These are phyloP conservation scores for Cantharis flavilabris DNA, from an alignment of 2,888 invertebrate genomes.

Conservation along the genomic window DNA sequence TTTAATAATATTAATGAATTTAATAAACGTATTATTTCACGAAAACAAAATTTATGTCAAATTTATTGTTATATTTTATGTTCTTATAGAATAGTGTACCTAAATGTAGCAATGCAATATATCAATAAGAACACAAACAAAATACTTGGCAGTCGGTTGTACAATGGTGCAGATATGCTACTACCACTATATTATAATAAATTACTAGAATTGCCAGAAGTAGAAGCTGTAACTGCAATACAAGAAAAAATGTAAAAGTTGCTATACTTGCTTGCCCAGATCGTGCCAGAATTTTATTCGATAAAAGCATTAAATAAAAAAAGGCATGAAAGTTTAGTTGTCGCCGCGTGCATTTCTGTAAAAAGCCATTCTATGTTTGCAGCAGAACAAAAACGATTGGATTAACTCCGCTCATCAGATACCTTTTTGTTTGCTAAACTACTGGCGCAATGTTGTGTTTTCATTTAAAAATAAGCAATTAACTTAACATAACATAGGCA, in stretches of 20 bases:
- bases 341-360: slow-evolving; percentile 27
- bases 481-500: not conserved
- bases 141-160: slow-evolving; percentile 10
- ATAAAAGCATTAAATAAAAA: slow-evolving; percentile 30
- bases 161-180: slow-evolving; percentile 7
- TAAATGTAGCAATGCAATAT: not conserved
- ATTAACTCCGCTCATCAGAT: slow-evolving; percentile 24
- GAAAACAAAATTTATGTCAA: too few relatives aligned
- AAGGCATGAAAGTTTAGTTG: slow-evolving; percentile 29
- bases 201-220: slow-evolving; percentile 15
- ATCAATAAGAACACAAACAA: not conserved
- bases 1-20: too few relatives aligned
- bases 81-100: not conserved
- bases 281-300: slow-evolving; percentile 29
- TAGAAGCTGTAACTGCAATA: slow-evolving; percentile 6
- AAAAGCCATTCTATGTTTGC: slow-evolving; percentile 31
- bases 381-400: slow-evolving; percentile 26
- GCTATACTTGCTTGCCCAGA: slow-evolving; percentile 20
- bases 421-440: slow-evolving; percentile 10
- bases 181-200: slow-evolving; percentile 3
- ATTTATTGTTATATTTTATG: too few relatives aligned
- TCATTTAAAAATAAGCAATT: slow-evolving; percentile 1
- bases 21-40: too few relatives aligned
- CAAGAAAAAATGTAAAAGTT: slow-evolving; percentile 13
- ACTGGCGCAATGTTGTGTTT: not conserved